A percentile compares a stretch with the other conserved stretches of the same genome.
Conservation (phyloP, 2,113 vertebrate genomes). For the Synchiropus splendidus region DNA sequence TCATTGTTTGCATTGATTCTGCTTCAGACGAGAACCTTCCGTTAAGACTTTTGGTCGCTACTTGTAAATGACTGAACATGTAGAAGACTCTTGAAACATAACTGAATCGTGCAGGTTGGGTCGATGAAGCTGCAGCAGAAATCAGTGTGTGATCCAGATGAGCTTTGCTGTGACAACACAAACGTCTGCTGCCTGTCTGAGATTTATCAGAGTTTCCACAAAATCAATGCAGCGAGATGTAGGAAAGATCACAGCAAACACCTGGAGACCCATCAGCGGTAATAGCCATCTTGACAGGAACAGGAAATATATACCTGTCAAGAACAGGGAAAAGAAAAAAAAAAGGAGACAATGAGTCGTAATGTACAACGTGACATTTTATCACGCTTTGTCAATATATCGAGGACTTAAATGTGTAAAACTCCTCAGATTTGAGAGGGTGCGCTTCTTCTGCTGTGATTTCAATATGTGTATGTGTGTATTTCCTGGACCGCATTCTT, state of each 20-base stretch:
- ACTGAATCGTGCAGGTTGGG: no score
- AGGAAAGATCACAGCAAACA: constrained; percentile 60
- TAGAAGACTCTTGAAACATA: no score
- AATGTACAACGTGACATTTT: constrained; percentile 4
- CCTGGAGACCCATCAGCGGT: constrained; percentile 54
- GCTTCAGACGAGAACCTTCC: no score
- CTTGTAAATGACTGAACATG: no score
- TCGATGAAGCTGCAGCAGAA: constrained; percentile 47
- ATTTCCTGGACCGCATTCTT: constrained; percentile 33
- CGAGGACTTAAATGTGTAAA: constrained; percentile 20
- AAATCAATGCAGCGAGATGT: constrained; percentile 63
- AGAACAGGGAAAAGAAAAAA: constrained; percentile 15
- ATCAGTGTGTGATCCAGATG: constrained; percentile 50
- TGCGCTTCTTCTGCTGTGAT: constrained; percentile 9
- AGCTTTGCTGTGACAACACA: constrained; percentile 62
- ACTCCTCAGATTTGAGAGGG: constrained; percentile 9
- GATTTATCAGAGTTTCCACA: constrained; percentile 61
- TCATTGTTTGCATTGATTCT: no score
- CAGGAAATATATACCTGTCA: constrained; percentile 30
- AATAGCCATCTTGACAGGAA: constrained; percentile 43
- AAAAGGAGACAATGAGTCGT: constrained; percentile 24
- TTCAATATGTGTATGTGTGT: constrained; percentile 30
- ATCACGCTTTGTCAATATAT: constrained; percentile 1
- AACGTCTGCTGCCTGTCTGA: constrained; percentile 53
- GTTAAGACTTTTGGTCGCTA: no score